phyloP scores from a whole-genome alignment of 1,140 invertebrate genomes.

The Drosophila aff. region DNA sequence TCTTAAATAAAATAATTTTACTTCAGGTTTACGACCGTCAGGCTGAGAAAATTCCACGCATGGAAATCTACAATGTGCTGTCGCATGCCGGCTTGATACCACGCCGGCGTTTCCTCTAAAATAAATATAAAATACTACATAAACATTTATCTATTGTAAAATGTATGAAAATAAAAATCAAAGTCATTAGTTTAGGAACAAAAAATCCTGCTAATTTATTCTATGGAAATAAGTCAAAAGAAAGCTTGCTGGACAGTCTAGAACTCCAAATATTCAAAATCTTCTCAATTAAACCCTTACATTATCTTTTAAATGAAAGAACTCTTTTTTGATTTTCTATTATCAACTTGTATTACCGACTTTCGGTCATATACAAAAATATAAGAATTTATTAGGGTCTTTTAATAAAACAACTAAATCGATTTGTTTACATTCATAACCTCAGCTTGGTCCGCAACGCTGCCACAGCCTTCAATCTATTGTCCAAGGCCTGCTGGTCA shows the following conservation, averaged over 20 bases:
- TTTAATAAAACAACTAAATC: slow-evolving; percentile 39
- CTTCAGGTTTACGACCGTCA: slow-evolving; percentile 86
- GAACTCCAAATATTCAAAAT: background rate
- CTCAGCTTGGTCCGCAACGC: slow-evolving; percentile 35
- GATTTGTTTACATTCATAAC: slow-evolving; percentile 53
- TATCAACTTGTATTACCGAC: slow-evolving; percentile 17
- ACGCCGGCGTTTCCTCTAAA: slow-evolving; percentile 74
- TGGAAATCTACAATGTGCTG: slow-evolving; percentile 87
- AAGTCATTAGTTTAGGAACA: slow-evolving; percentile 72
- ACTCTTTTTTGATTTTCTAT: background rate
- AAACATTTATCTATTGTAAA: slow-evolving; percentile 37
- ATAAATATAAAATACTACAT: slow-evolving; percentile 8
- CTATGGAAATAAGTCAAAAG: background rate
- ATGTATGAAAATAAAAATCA: slow-evolving; percentile 54
- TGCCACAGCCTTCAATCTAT: slow-evolving; percentile 39
- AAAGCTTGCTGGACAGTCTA: background rate
- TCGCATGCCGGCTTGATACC: slow-evolving; percentile 87
- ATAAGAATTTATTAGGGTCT: slow-evolving; percentile 16
- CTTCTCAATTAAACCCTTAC: background rate
- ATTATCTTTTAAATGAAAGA: background rate
- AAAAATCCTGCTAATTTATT: background rate
- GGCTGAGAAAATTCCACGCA: slow-evolving; percentile 86
- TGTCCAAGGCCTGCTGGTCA: slow-evolving; percentile 42
- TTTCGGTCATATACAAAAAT: slow-evolving; percentile 26
- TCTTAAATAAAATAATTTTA: background rate